Evolutionary conservation across 2,797 vertebrate genomes (phyloP), one percentile per base, ranked within the genome.

Genomic region (Peromyscus nudipes): DNA sequence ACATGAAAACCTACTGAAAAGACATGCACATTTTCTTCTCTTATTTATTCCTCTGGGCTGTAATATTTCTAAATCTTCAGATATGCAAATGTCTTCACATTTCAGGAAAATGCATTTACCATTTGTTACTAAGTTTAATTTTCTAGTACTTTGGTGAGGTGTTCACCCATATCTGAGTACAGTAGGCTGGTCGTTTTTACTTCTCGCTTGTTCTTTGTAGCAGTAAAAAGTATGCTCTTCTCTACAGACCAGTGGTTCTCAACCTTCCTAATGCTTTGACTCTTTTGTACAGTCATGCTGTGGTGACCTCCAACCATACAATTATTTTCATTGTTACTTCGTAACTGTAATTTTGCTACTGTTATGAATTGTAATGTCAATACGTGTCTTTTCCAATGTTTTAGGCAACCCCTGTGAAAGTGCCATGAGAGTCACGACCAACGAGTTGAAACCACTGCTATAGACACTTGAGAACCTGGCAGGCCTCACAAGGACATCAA

Each of bases 21-120:
- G 19, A 46, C 2, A n/a, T 81, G 43, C 11, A 19, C 0, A 6
- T 46, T 75, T 90, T 67, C 88, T 29, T 71, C 69, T 95, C 34
- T 65, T 89, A 49, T 73, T 82, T 95, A 10, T 82, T 91, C 23
- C 13, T 52, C 11, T 81, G 10, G 0, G 17, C 79, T 89, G 52
- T 52, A 52, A 40, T 85, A 94, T 71, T 87, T 85, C 80, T 46
- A 64, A 34, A 29, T 86, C 88, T 95, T 89, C 55, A 85, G 67
- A 88, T 84, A 88, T 76, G 25, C 2, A 37, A 43, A 14, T 52
- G 29, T 88, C 21, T 93, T 91, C 82, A 23, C 17, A 77, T 82
- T 89, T 89, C 52, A 86, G 86, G 14, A 88, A 93, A 77, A 43
- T 37, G 16, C 9, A 40, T 62, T 86, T 96, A 89, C 82, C 64